These are phyloP conservation scores for Hyaena hyaena DNA, from an alignment of 2,113 vertebrate species.

Conservation along the genomic window DNA sequence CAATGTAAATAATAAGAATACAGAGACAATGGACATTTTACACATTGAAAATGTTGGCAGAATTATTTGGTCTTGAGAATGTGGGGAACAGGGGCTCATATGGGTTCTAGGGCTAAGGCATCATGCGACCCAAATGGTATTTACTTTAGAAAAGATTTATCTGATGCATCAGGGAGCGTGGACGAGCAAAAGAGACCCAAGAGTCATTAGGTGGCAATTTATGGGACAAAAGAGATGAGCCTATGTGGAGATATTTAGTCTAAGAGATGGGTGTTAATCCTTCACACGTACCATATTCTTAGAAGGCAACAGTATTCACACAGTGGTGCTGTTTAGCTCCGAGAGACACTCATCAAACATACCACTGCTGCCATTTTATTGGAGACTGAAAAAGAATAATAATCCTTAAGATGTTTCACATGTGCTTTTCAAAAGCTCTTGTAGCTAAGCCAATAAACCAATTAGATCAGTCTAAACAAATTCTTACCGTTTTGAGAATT, in stretches of 20 bases:
- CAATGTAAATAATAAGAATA: neutral
- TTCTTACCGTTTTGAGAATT: conserved; percentile 68
- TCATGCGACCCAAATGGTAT: neutral
- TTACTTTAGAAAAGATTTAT: neutral
- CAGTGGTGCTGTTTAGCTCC: neutral
- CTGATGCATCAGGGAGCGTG: neutral
- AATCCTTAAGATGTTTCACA: conserved; percentile 56
- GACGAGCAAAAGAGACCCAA: neutral
- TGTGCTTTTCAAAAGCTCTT: conserved; percentile 50
- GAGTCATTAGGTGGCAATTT: neutral
- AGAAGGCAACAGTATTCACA: rapidly evolving
- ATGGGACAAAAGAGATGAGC: neutral
- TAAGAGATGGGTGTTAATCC: neutral
- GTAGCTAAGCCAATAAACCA: conserved; percentile 73
- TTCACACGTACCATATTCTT: neutral
- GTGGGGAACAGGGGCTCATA: rapidly evolving
- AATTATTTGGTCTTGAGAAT: neutral
- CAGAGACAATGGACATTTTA: neutral
- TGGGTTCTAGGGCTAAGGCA: too few species aligned
- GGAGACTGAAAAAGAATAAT: neutral
- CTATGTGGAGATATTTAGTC: neutral
- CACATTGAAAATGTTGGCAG: neutral
- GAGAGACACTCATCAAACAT: neutral
- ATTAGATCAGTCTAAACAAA: conserved; percentile 61
- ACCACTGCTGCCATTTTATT: neutral